Evolutionary conservation across 2,888 invertebrate species (phyloP).

Genomic region (Adelognathus sp.): DNA sequence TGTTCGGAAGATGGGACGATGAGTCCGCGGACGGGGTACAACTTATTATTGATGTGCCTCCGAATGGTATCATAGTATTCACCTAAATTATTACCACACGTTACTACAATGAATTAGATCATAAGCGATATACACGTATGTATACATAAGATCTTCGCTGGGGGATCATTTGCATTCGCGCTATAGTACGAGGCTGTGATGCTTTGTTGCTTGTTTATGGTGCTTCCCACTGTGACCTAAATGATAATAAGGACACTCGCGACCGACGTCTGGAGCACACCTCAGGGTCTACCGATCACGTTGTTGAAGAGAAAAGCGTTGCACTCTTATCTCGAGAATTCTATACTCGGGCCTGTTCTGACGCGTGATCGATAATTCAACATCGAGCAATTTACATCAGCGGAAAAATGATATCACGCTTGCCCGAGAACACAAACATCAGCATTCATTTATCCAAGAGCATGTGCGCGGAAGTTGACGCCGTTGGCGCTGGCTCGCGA

Average conservation of each 20-base stretch:
- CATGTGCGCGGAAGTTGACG: too few relatives aligned
- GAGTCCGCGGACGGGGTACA: not conserved
- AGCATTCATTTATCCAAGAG: too few relatives aligned
- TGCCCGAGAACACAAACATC: too few relatives aligned
- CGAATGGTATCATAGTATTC: slow-evolving; percentile 12
- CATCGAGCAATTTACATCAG: too few relatives aligned
- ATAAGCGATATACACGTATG: not conserved
- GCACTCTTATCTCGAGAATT: not conserved
- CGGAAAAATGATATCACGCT: too few relatives aligned
- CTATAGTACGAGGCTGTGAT: not conserved
- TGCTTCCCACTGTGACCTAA: slow-evolving; percentile 33
- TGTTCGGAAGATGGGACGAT: not conserved
- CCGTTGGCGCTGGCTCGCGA: too few relatives aligned
- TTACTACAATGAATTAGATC: not conserved
- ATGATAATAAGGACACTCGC: not conserved
- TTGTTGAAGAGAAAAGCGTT: not conserved
- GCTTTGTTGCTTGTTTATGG: slow-evolving; percentile 20
- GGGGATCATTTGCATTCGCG: slow-evolving; percentile 8
- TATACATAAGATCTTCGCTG: slow-evolving; percentile 2
- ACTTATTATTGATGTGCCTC: slow-evolving; percentile 33
- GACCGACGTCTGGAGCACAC: not conserved
- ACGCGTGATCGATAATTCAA: not conserved
- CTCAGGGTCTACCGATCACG: not conserved
- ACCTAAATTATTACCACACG: slow-evolving; percentile 22
- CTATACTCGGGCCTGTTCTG: not conserved